phyloP scores from a whole-genome alignment of 2,888 invertebrate species.

The Serripes groenlandicus region DNA sequence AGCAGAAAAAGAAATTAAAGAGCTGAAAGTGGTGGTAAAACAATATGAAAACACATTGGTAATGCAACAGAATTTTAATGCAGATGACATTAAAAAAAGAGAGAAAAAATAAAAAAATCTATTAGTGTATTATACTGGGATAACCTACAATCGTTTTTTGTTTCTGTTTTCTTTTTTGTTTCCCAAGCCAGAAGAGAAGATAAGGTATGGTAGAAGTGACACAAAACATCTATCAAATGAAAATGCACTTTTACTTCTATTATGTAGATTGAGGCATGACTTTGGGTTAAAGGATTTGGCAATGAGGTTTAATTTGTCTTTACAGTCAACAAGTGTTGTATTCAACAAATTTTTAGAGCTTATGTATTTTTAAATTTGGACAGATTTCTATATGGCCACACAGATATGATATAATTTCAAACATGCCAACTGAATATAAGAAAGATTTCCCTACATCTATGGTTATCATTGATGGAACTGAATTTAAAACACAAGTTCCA shows the following conservation, averaged over 20 bases:
- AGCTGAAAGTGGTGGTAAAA: too few relatives aligned
- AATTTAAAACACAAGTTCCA: constrained; percentile 54
- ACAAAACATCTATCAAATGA: not conserved
- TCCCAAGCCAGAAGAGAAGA: constrained; percentile 6
- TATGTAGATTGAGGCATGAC: constrained; percentile 42
- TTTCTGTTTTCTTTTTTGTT: constrained; percentile 50
- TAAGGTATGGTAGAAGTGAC: not conserved
- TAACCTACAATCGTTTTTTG: too few relatives aligned
- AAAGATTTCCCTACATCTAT: constrained; percentile 58
- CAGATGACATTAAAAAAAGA: too few relatives aligned
- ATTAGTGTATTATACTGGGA: too few relatives aligned
- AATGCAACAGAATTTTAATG: too few relatives aligned
- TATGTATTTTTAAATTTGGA: constrained; percentile 61
- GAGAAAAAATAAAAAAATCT: too few relatives aligned
- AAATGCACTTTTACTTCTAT: constrained; percentile 51
- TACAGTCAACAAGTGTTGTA: constrained; percentile 41
- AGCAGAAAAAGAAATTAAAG: too few relatives aligned
- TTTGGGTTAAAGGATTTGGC: constrained; percentile 52
- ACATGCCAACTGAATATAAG: constrained; percentile 58
- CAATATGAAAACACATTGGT: too few relatives aligned
- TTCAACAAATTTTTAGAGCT: constrained; percentile 54
- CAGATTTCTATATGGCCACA: constrained; percentile 54
- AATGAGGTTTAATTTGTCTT: constrained; percentile 36
- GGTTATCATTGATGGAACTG: constrained; percentile 61
- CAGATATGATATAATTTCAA: constrained; percentile 33